Base-by-base conservation (phyloP, 1,140 invertebrate genomes). In the Medauroidea extradentata region DNA sequence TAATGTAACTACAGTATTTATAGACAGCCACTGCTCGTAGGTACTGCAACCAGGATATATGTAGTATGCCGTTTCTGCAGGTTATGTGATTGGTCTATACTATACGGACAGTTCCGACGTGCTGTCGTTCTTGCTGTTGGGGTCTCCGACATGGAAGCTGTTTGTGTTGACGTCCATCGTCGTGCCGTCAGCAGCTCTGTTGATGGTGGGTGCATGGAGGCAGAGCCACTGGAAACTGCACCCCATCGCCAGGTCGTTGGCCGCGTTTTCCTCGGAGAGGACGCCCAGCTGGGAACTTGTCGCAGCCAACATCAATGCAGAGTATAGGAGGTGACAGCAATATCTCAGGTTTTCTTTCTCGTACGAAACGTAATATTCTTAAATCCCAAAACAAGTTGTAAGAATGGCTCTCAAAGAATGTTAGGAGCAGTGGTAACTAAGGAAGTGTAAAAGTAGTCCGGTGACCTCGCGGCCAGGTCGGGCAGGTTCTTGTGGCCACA, bases 231-330 rank as follows among this genome's bases (percentile, higher is more conserved):
- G 85, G 81, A 69, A 73, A 0, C 78, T 82, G 7, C 91, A 96
- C 79, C 92, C 91, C 0, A 85, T 93, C 18, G 82, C 82, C 7
- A 76, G 80, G 67, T 80, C 83, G 46, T 74, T 96, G 2, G 59
- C 75, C 19, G 75, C 82, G 60, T 90, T 89, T 68, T 80, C 81
- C 21, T 81, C 82, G 57, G 73, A 75, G 23, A 81, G 81, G 29
- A 75, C 74, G 13, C 75, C 74, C 14, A 78, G 78, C 49, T 93
- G 90, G 85, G 75, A 79, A 48, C 69, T 79, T 27, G 80, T 92
- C 1, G 87, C 89, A 44, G 77, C 79, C 23, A 81, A 85, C 62
- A 87, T 96, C 49, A 88, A 93, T 72, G 79, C 75, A 49, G 91
- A 94, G 74, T 93, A 86, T 71, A 78, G 86, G 74, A 83, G 85